Percentiles rank a stretch among this genome's conserved stretches.
phyloP scores from a whole-genome alignment of 1,140 invertebrate genomes.

The Halesus radiatus region DNA sequence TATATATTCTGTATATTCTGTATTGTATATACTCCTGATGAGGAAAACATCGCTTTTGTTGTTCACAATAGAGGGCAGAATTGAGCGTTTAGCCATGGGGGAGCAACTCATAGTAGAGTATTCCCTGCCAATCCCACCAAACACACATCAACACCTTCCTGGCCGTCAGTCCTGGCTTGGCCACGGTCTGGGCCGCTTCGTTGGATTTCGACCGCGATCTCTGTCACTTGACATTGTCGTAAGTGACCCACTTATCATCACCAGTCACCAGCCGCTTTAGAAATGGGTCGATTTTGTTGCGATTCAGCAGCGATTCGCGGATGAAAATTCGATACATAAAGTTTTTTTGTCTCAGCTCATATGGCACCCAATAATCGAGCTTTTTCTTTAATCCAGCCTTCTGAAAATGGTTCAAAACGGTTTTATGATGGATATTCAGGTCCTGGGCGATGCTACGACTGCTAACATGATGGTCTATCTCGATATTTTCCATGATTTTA shows the following conservation, averaged over 20 bases:
- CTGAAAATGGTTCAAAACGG: neutral
- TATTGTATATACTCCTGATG: no score
- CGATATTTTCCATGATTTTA: slow-evolving; percentile 20
- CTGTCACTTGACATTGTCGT: no score
- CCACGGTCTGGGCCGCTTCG: slow-evolving; percentile 17
- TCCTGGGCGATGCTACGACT: slow-evolving; percentile 22
- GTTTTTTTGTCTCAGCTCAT: no score
- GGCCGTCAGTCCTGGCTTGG: slow-evolving; percentile 21
- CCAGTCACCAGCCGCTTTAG: slow-evolving; percentile 23
- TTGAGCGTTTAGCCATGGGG: no score
- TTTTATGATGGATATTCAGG: slow-evolving; percentile 12
- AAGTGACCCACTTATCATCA: slow-evolving; percentile 1
- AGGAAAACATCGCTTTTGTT: no score
- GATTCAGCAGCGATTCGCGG: no score
- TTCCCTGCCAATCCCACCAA: slow-evolving; percentile 19
- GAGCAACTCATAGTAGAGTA: no score
- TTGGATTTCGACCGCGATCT: no score
- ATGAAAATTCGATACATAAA: no score
- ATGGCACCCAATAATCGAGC: neutral
- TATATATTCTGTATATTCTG: no score
- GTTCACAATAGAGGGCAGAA: no score
- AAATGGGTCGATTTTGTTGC: slow-evolving; percentile 35
- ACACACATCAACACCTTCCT: slow-evolving; percentile 21
- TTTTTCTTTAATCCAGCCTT: neutral
- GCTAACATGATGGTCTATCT: slow-evolving; percentile 17